A percentile compares a stretch with the other conserved stretches of the same genome.
Conservation (phyloP, 2,113 vertebrate genomes). For the Petrocephalus zakoni region DNA sequence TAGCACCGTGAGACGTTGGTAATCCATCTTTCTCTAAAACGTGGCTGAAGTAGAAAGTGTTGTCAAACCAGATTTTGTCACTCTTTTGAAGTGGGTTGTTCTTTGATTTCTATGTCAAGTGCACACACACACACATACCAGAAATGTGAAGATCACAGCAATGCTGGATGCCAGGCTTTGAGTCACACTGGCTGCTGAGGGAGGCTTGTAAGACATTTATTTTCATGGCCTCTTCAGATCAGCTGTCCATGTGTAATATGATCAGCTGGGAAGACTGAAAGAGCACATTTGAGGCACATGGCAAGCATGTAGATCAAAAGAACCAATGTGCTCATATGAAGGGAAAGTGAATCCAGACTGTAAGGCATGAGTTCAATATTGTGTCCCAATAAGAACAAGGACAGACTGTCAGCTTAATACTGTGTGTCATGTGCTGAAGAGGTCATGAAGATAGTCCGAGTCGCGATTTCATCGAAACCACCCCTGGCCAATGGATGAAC, state of each 20-base stretch:
- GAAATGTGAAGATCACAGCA: constrained; percentile 6
- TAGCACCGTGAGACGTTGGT: not conserved
- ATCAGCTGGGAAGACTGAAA: constrained; percentile 9
- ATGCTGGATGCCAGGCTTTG: not conserved
- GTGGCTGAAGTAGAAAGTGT: constrained; percentile 4
- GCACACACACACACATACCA: not conserved
- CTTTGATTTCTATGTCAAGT: constrained; percentile 21
- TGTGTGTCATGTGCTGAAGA: not conserved
- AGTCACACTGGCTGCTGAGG: not conserved
- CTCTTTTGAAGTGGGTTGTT: constrained; percentile 11
- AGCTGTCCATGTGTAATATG: constrained; percentile 4
- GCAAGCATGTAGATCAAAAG: not conserved
- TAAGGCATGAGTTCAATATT: not conserved
- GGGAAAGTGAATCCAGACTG: constrained; percentile 8
- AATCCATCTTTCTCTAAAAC: not conserved
- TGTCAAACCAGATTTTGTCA: constrained; percentile 3
- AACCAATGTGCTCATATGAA: not conserved
- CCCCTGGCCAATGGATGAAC: not conserved
- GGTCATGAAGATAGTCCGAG: not conserved
- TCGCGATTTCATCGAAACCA: not conserved
- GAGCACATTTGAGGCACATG: not conserved
- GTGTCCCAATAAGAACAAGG: not conserved
- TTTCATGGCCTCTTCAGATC: constrained; percentile 12
- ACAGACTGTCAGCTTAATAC: not conserved
- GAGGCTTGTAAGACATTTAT: not conserved